Evolutionary conservation across 2,113 vertebrate species (phyloP).

Genomic region (Mesitornis unicolor): DNA sequence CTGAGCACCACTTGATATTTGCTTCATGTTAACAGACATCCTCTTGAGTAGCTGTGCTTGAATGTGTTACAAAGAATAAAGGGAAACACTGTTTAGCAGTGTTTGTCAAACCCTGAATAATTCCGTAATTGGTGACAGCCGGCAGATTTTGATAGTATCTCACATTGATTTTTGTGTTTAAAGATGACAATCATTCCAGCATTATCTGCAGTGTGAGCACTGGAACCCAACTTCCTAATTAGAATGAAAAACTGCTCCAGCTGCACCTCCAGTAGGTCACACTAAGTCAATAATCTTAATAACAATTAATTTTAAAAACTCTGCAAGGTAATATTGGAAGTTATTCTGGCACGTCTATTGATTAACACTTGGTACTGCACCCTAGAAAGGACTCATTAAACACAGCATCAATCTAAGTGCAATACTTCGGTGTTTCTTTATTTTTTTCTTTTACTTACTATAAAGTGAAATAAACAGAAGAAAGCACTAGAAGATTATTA

Average conservation of each 20-base stretch:
- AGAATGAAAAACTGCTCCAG: conserved; percentile 77
- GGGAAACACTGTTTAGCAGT: conserved; percentile 18
- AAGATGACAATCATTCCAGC: conserved; percentile 80
- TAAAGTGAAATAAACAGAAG: neutral
- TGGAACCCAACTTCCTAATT: conserved; percentile 78
- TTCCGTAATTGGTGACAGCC: conserved; percentile 76
- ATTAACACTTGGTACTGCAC: conserved; percentile 93
- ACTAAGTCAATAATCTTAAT: conserved; percentile 89
- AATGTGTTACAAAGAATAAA: conserved; percentile 1
- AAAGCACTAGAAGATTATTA: neutral
- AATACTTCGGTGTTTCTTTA: conserved; percentile 62
- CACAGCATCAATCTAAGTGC: conserved; percentile 79
- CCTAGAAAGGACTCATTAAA: conserved; percentile 89
- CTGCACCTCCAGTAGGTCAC: conserved; percentile 75
- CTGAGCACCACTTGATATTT: conserved; percentile 55
- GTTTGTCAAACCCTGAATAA: conserved; percentile 63
- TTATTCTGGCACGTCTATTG: conserved; percentile 87
- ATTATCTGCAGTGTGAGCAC: conserved; percentile 76
- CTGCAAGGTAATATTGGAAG: conserved; percentile 88
- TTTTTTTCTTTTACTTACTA: neutral
- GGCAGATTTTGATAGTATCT: conserved; percentile 66
- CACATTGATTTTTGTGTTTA: conserved; percentile 73
- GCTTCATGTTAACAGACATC: conserved; percentile 22
- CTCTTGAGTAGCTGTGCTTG: conserved; percentile 13
- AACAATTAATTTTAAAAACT: conserved; percentile 89